phyloP scores from a whole-genome alignment of 2,888 invertebrate genomes.

The Autographa pulchrina region DNA sequence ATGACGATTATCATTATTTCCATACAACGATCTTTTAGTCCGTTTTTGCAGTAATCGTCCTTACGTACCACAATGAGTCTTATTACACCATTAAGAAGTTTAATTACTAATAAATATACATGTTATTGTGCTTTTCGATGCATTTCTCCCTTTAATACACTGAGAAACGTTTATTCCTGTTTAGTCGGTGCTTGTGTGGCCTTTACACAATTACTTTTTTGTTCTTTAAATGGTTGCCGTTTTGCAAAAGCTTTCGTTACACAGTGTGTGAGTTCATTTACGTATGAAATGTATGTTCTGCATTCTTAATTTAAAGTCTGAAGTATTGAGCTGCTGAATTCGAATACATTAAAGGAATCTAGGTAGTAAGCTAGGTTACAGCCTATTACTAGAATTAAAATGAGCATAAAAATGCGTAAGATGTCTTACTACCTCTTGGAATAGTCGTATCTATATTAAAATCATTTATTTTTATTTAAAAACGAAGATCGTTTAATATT shows the following conservation, averaged over 20 bases:
- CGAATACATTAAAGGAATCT: no score
- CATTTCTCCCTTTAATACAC: slow-evolving; percentile 20
- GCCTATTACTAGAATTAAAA: no score
- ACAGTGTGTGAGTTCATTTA: neutral
- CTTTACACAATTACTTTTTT: slow-evolving; percentile 33
- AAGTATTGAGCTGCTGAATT: no score
- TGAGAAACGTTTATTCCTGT: slow-evolving; percentile 18
- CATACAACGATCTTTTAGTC: slow-evolving; percentile 14
- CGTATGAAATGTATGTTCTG: neutral
- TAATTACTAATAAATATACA: slow-evolving; percentile 54
- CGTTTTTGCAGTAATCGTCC: slow-evolving; percentile 43
- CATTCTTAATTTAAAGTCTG: neutral
- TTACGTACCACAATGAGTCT: slow-evolving; percentile 29
- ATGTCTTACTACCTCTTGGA: no score
- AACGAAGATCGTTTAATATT: neutral
- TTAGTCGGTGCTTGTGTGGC: slow-evolving; percentile 28
- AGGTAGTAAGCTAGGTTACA: no score
- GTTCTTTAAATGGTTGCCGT: slow-evolving; percentile 6
- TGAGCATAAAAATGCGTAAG: no score
- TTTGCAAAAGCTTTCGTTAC: neutral
- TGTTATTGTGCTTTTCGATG: slow-evolving; percentile 29
- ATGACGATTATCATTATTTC: slow-evolving; percentile 39
- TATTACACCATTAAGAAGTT: slow-evolving; percentile 52
- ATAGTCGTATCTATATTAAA: neutral
- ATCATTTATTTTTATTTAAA: neutral